A percentile compares a stretch with the other conserved stretches of the same genome.
These are phyloP conservation scores for Anseranas semipalmata DNA, from an alignment of 2,113 vertebrate genomes.

Conservation along the genomic window DNA sequence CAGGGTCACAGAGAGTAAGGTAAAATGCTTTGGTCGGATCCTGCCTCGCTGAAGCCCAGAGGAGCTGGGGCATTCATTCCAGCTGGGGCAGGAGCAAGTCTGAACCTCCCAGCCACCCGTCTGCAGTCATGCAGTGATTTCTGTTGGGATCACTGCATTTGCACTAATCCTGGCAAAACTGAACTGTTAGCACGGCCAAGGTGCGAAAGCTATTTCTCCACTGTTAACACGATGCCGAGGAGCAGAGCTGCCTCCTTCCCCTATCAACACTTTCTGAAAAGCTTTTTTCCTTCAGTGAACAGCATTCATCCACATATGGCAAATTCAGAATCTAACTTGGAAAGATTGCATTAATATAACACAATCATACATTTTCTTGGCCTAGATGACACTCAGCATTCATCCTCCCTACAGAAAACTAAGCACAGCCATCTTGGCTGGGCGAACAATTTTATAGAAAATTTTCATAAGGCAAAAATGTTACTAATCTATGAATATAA, in stretches of 20 bases:
- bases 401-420: neutral
- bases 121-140: neutral
- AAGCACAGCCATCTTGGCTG: neutral
- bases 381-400: neutral
- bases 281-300: neutral
- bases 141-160: neutral
- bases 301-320: neutral
- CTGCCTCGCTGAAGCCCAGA: neutral
- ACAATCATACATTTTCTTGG: neutral
- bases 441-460: neutral
- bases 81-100: neutral
- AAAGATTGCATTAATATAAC: neutral
- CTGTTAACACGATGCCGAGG: accelerated
- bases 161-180: neutral
- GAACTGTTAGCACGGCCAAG: neutral
- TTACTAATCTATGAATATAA: neutral
- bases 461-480: neutral
- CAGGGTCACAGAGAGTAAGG: neutral
- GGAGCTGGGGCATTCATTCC: neutral
- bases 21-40: accelerated
- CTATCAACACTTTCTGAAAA: neutral
- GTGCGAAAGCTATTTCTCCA: neutral
- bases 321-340: neutral
- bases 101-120: neutral
- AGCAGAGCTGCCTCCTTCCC: neutral